Conservation (phyloP, 2,113 vertebrate genomes). For the Hemicordylus capensis region DNA sequence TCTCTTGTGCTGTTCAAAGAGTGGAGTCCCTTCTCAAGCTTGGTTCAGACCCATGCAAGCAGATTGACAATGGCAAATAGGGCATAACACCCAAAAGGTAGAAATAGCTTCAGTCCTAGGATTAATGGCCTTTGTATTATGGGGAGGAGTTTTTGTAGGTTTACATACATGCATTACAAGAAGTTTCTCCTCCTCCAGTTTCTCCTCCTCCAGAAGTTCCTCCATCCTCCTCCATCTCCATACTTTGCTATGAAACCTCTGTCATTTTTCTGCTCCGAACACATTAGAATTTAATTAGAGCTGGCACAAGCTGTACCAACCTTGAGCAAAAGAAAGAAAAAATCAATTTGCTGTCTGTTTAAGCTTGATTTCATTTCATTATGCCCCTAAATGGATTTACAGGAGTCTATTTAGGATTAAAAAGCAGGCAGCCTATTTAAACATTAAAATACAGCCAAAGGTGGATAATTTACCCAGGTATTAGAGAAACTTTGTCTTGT, state of each 20-base stretch:
- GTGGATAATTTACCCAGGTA: slow-evolving; percentile 34
- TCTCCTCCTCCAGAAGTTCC: no score
- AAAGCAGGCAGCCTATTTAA: slow-evolving; percentile 38
- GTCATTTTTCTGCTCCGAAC: slow-evolving; percentile 57
- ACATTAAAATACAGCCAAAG: slow-evolving; percentile 53
- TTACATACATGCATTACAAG: no score
- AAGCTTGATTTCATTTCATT: slow-evolving; percentile 62
- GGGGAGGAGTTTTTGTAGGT: no score
- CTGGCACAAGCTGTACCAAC: slow-evolving; percentile 47
- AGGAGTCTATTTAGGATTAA: slow-evolving; percentile 56
- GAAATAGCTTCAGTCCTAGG: no score
- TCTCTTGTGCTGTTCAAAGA: no score
- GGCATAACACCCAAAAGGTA: no score
- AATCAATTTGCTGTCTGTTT: slow-evolving; percentile 53
- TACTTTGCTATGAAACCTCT: slow-evolving; percentile 37
- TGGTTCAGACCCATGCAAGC: no score
- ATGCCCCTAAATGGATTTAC: slow-evolving; percentile 54
- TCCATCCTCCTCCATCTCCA: no score
- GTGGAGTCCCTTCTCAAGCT: no score
- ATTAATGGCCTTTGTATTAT: no score
- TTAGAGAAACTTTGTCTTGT: slow-evolving; percentile 12
- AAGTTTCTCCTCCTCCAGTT: no score
- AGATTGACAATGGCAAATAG: no score
- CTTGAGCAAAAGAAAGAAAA: slow-evolving; percentile 38
- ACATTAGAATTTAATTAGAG: slow-evolving; percentile 62